Base-by-base conservation (phyloP, 2,797 vertebrate species). In the Dendrocincla fuliginosa region DNA sequence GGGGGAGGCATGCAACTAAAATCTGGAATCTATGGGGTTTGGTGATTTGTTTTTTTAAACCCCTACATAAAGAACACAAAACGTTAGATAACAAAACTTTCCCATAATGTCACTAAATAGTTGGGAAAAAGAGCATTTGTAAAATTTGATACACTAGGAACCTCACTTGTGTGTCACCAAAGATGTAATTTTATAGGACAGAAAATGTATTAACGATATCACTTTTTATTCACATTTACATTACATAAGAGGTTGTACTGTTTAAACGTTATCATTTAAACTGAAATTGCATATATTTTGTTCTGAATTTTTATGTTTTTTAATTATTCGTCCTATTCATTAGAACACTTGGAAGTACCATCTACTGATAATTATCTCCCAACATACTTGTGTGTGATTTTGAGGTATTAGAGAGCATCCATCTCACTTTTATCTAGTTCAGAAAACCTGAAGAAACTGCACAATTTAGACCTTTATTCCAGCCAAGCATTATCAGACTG, bases 1-100 rank as follows among this genome's bases (percentile, higher is more conserved):
- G 0, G 0, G 5, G 10, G 2, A 55, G 7, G 6, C 25, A 70
- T 10, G 4, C 13, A 67, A 87, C 8, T 33, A 60, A 84, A 75
- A 86, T 30, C 16, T 65, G 27, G 25, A 65, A 75, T 41, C 47
- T 25, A 10, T 32, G 32, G 5, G 5, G 4, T 76, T 49, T 52
- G 17, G 53, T 55, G 27, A 16, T 53, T 42, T 42, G 9, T 3
- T 25, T 74, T 70, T 59, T 33, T 52, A 41, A 75, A 73, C 14
- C 19, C 12, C 49, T 50, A 35, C 1, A 6, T 44, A 52, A 71
- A 81, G 10, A 64, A 30, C 8, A 46, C 9, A 84, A 77, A 76
- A 60, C 15, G 11, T 13, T 42, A 75, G 13, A 52, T 37, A 91
- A 69, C 10, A 71, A 75, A 76, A 68, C 3, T 4, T 17, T 75